Evolutionary conservation across 2,113 vertebrate species (phyloP), one percentile per base, ranked within the genome.

Genomic region (Colossoma macropomum): DNA sequence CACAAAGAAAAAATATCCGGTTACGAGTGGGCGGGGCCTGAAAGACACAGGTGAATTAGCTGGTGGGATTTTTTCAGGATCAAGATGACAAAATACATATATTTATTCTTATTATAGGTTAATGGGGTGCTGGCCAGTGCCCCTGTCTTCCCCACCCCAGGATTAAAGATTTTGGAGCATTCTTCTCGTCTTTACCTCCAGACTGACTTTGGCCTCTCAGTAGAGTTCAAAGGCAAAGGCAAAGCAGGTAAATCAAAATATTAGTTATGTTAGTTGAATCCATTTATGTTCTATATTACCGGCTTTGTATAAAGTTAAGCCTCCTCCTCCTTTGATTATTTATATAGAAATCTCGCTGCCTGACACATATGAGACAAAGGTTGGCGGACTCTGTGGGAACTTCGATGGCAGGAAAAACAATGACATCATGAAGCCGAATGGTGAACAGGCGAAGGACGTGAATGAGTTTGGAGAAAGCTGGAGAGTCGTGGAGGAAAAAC

Each of bases 171-270:
- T 77, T 86, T 82, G 50, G 77, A 92, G 85, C 90, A 45, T 2
- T 90, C 82, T 50, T 93, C 82, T 62, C 92, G 81, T 75, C 90
- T 96, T 86, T 90, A 89, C 86, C 79, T 96, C 75, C 91, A 92
- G 84, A 95, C 96, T 4, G 95, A 96, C 87, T 97, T 97, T 88
- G 96, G 96, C n/a, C 90, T 97, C n/a, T 91, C 92, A 0, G 50
- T 96, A 34, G 89, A 92, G 56, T 96, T 94, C 80, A 90, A 95
- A 85, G 93, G 94, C 72, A 68, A 25, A 25, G 87, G 90, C 78
- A 92, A 86, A 86, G 90, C 95, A 92, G 95, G 96, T 97, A 93
- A 13, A 56, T 48, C 50, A 32, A 23, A 41, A n/a, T n/a, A 69
- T 27, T 11, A 34, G 15, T 6, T 65, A 1, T 72, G 0, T 0